Percentiles rank a stretch among this genome's conserved stretches.
Conservation (phyloP, 1,140 invertebrate species). For the Trichonephila inaurata region DNA sequence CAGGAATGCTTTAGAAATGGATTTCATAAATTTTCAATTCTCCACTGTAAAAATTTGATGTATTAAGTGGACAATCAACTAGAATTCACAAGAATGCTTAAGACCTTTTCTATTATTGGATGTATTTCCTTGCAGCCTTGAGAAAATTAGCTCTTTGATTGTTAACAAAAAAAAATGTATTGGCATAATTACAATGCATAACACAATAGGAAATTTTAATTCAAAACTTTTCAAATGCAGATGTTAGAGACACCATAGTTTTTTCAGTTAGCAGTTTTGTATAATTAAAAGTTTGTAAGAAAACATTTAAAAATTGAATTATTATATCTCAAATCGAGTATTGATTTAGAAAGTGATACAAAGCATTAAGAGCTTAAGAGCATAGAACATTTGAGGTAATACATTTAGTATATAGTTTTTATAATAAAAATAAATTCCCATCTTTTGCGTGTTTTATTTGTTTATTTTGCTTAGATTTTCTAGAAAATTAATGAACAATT, state of each 20-base stretch:
- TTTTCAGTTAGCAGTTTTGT: background rate
- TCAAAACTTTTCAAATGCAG: background rate
- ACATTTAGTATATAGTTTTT: slow-evolving; percentile 28
- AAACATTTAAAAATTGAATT: background rate
- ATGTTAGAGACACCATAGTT: background rate
- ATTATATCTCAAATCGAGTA: background rate
- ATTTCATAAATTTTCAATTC: slow-evolving; percentile 25
- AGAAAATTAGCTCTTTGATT: background rate
- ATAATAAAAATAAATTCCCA: background rate
- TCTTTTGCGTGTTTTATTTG: background rate
- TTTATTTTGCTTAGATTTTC: background rate
- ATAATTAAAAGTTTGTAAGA: background rate
- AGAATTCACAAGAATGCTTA: slow-evolving; percentile 18
- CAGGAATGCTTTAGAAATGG: background rate
- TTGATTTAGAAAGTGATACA: slow-evolving; percentile 18
- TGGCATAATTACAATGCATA: background rate
- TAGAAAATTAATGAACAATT: background rate
- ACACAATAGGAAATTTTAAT: background rate
- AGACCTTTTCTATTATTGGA: background rate
- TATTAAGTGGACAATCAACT: slow-evolving; percentile 59
- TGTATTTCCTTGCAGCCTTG: background rate
- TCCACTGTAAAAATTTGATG: slow-evolving; percentile 11
- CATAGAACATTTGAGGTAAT: slow-evolving; percentile 33
- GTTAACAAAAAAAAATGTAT: background rate
- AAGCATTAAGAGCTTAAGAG: slow-evolving; percentile 38